Evolutionary conservation across 1,140 invertebrate genomes (phyloP).

Genomic region (Aleiodes sp.): DNA sequence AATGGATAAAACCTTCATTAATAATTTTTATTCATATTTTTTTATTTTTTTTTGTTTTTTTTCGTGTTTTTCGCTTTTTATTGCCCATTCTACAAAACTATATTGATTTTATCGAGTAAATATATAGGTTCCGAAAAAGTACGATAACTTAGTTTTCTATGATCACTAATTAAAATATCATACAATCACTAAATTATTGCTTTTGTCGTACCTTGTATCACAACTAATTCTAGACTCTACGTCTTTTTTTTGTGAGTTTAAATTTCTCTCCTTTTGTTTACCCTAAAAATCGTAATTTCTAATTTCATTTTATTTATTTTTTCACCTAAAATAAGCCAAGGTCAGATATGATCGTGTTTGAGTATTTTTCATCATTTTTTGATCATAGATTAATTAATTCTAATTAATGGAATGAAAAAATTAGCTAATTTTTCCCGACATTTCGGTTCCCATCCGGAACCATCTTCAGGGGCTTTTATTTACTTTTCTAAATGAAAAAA

Average conservation of each 20-base stretch:
- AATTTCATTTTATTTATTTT: slow-evolving; percentile 23
- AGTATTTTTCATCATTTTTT: background rate
- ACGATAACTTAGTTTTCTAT: slow-evolving; percentile 57
- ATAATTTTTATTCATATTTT: background rate
- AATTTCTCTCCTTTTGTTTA: slow-evolving; percentile 22
- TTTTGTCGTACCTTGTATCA: slow-evolving; percentile 66
- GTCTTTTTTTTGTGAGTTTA: slow-evolving; percentile 36
- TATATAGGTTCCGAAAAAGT: slow-evolving; percentile 61
- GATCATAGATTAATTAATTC: background rate
- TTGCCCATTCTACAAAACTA: slow-evolving; percentile 63
- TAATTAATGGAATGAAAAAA: background rate
- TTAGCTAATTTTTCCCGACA: too few species aligned
- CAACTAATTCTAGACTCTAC: slow-evolving; percentile 63
- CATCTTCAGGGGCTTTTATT: too few species aligned
- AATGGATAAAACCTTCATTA: slow-evolving; percentile 45
- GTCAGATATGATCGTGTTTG: slow-evolving; percentile 19
- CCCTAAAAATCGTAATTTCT: slow-evolving; percentile 15
- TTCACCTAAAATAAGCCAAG: slow-evolving; percentile 25
- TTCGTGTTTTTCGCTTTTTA: slow-evolving; percentile 22
- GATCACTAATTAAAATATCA: slow-evolving; percentile 62
- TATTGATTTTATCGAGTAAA: slow-evolving; percentile 62
- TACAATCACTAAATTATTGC: slow-evolving; percentile 68
- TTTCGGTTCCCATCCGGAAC: too few species aligned
- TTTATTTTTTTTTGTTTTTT: slow-evolving; percentile 25
- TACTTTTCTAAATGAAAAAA: too few species aligned